phyloP scores from a whole-genome alignment of 2,113 vertebrate species.

The Notarius quadriscutis region DNA sequence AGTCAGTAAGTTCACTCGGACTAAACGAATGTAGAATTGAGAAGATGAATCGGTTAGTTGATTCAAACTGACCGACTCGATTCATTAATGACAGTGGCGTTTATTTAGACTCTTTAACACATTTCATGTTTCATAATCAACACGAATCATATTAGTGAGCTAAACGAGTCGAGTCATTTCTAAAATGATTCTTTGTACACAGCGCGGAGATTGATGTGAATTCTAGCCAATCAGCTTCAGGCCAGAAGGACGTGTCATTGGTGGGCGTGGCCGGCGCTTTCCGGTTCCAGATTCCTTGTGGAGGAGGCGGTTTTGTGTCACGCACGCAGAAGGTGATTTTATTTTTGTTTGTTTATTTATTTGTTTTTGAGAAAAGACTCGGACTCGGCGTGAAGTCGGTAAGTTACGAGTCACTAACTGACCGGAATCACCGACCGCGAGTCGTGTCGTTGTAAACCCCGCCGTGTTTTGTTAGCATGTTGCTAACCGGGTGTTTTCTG shows the following conservation, averaged over 20 bases:
- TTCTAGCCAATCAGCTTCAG: not conserved
- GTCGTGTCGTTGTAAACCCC: not conserved
- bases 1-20: not conserved
- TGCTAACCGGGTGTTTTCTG: not conserved
- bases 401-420: not conserved
- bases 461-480: not conserved
- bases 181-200: not conserved
- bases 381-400: conserved; percentile 1
- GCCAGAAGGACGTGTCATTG: not conserved
- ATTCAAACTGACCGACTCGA: too few species aligned
- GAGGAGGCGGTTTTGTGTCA: not conserved
- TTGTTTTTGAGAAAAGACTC: not conserved
- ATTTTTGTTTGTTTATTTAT: not conserved
- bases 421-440: too few species aligned
- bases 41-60: not conserved
- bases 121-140: too few species aligned
- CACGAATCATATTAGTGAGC: not conserved
- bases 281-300: not conserved
- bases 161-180: not conserved
- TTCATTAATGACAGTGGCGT: too few species aligned
- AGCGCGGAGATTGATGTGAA: not conserved
- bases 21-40: not conserved
- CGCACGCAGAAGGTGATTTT: not conserved
- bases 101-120: too few species aligned
- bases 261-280: not conserved